Evolutionary conservation across 2,888 invertebrate genomes (phyloP), one percentile per base, ranked within the genome.

Genomic region (Falcaria lacertinaria): DNA sequence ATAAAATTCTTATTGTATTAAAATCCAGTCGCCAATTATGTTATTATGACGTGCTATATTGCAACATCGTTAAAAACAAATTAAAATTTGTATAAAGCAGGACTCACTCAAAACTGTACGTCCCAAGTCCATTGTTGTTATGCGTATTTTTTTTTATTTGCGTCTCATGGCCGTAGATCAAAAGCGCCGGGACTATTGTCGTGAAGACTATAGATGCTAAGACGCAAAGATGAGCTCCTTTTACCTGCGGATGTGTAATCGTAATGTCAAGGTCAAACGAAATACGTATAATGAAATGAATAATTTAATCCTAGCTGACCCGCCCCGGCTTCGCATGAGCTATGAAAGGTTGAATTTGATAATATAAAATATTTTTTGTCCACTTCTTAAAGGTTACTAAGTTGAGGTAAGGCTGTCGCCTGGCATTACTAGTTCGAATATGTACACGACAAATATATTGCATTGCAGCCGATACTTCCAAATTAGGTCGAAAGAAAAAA

Each of bases 31-130:
- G 28, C 11, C 11, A 28, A 11, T 28, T 11, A 28, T 28, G 7
- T 7, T 28, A 11, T 28, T 11, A 28, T 3, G 1, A 28, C 11
- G 6, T 28, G 11, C 3, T 28, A 28, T 28, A 11, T 28, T 11
- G 11, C 1, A 28, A 7, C 28, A 28, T 28, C 28, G 11, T 28
- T 28, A 28, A 28, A 28, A 28, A 28, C 6, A 34, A 34, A 16
- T 5, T 4, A 15, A 34, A 15, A 35, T 41, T 34, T 25, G n/a
- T 14, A 28, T 4, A 11, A 19, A 22, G 14, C 14, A 37, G 22
- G 52, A 79, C 87, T 84, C 72, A 89, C 88, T 87, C 86, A 54
- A 87, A 89, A 60, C 86, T 89, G 51, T 89, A 89, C 40, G 74
- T 56, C 45, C 86, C 87, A 22, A 74, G 49, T 50, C 83, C 88